A percentile compares a stretch with the other conserved stretches of the same genome.
Evolutionary conservation across 2,113 vertebrate genomes (phyloP).

Genomic region (Barnardius zonarius): DNA sequence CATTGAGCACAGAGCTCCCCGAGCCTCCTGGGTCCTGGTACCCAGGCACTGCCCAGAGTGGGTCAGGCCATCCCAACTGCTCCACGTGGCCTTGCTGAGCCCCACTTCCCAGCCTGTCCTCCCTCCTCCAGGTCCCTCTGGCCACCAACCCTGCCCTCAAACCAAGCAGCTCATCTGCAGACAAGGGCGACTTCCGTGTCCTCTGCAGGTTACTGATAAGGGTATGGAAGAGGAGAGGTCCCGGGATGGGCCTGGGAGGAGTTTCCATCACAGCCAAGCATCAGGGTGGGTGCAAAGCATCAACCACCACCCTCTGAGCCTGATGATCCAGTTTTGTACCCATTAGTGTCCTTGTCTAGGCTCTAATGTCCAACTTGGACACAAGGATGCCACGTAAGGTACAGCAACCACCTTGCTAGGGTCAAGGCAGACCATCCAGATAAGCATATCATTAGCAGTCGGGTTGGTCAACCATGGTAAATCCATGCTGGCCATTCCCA

Average conservation of each 20-base stretch:
- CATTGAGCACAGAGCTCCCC: background rate
- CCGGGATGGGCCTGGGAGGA: background rate
- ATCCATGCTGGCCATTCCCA: background rate
- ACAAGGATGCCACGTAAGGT: background rate
- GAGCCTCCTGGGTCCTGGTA: background rate
- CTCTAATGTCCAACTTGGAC: background rate
- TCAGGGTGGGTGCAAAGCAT: background rate
- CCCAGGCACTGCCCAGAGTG: background rate
- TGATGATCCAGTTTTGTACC: background rate
- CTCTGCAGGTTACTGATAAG: background rate
- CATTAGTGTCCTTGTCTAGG: background rate
- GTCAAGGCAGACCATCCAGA: background rate
- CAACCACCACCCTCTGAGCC: accelerated
- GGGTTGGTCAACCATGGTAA: background rate
- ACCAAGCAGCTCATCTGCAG: background rate
- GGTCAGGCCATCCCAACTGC: background rate
- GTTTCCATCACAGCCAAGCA: background rate
- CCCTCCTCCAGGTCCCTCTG: background rate
- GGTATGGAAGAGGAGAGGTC: background rate
- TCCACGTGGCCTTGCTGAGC: background rate
- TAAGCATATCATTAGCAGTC: background rate
- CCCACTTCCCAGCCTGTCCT: background rate
- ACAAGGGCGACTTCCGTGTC: background rate
- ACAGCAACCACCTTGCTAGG: background rate
- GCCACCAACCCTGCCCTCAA: background rate